Evolutionary conservation across 1,140 invertebrate species (phyloP).

Genomic region (Venustaconcha ellipsiformis): DNA sequence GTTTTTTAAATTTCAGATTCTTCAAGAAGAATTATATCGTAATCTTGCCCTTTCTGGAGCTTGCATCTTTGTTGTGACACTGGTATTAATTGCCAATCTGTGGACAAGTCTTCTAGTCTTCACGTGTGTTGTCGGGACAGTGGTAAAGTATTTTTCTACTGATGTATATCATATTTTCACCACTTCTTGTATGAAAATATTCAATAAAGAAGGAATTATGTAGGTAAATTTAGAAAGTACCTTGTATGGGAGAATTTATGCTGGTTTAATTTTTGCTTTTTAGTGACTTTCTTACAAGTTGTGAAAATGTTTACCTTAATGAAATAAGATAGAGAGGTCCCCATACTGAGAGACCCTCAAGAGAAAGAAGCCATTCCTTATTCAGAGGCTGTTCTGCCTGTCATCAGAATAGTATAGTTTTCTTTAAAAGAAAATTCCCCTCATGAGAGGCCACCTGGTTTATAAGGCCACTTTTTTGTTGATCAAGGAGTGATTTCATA

Average conservation of each 20-base stretch:
- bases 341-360: too few species aligned
- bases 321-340: too few species aligned
- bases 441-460: too few species aligned
- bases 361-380: too few species aligned
- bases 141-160: conserved; percentile 67
- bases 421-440: too few species aligned
- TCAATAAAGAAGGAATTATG: neutral
- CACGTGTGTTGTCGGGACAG: conserved; percentile 81
- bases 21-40: conserved; percentile 77
- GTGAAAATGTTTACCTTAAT: neutral
- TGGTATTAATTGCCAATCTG: conserved; percentile 84
- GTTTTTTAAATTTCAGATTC: conserved; percentile 63
- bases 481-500: too few species aligned
- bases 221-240: neutral
- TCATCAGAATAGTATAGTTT: too few species aligned
- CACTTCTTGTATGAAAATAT: neutral
- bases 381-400: too few species aligned
- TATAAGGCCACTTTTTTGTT: too few species aligned
- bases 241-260: neutral
- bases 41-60: conserved; percentile 84
- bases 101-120: conserved; percentile 84
- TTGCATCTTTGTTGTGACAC: conserved; percentile 85
- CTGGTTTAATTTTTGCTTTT: neutral
- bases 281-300: neutral
- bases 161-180: neutral